Conservation (phyloP, 1,140 invertebrate species). For the Apis dorsata region DNA sequence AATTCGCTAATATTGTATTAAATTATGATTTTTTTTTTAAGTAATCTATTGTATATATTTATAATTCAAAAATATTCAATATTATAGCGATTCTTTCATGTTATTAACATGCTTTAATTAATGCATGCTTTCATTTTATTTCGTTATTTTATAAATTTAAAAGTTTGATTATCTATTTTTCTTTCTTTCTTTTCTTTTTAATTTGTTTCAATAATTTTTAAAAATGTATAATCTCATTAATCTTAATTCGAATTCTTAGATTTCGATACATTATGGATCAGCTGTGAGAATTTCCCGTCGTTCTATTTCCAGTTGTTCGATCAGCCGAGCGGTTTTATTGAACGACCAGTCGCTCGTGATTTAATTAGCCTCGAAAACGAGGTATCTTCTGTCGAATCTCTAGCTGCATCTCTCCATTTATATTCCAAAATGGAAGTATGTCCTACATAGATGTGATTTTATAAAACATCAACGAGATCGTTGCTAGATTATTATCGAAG, state of each 20-base stretch:
- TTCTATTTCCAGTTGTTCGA: constrained; percentile 29
- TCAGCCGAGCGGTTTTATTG: neutral
- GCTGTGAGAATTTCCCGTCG: constrained; percentile 15
- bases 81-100: too few relatives aligned
- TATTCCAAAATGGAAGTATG: neutral
- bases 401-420: constrained; percentile 5
- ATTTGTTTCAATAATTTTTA: neutral
- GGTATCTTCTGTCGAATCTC: constrained; percentile 20
- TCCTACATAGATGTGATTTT: neutral
- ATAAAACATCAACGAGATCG: neutral
- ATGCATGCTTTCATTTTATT: too few relatives aligned
- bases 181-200: too few relatives aligned
- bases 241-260: neutral
- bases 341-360: constrained; percentile 22
- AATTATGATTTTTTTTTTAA: too few relatives aligned
- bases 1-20: too few relatives aligned
- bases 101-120: too few relatives aligned
- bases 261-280: constrained; percentile 9
- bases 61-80: too few relatives aligned
- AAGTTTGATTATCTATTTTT: too few relatives aligned
- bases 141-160: too few relatives aligned
- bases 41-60: too few relatives aligned
- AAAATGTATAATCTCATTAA: neutral
- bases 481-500: neutral
- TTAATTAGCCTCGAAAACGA: constrained; percentile 27